Evolutionary conservation across 2,113 vertebrate species (phyloP).

Genomic region (Syngnathus typhle): DNA sequence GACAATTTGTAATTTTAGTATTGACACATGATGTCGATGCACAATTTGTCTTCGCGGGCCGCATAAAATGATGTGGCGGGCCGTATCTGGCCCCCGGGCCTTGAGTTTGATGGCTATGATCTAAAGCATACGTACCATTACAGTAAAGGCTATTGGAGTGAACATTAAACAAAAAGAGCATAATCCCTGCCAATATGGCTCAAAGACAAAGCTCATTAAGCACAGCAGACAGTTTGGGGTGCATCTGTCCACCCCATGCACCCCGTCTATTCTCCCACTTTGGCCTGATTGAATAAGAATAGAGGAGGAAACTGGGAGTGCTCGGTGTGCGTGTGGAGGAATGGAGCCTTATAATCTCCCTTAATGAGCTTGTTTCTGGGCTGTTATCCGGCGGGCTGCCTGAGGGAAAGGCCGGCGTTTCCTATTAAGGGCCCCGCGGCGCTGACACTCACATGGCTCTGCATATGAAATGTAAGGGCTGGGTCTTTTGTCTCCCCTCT

Average conservation of each 20-base stretch:
- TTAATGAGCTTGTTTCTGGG: conserved; percentile 75
- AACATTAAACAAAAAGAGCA: conserved; percentile 21
- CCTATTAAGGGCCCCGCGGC: conserved; percentile 67
- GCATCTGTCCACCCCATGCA: conserved; percentile 63
- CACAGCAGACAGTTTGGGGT: conserved; percentile 56
- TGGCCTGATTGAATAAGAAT: conserved; percentile 64
- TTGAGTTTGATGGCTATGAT: neutral
- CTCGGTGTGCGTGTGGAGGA: conserved; percentile 62
- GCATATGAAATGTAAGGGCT: conserved; percentile 72
- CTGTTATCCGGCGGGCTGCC: conserved; percentile 64
- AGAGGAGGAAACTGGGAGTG: conserved; percentile 60
- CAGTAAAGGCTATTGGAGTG: conserved; percentile 38
- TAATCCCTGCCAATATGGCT: conserved; percentile 60
- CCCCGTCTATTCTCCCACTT: conserved; percentile 62
- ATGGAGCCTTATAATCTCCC: conserved; percentile 68
- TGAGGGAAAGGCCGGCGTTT: conserved; percentile 61
- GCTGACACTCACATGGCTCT: conserved; percentile 67
- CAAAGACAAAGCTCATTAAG: conserved; percentile 52
- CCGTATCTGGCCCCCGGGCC: too few relatives aligned
- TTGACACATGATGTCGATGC: too few relatives aligned
- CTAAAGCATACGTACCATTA: conserved; percentile 50
- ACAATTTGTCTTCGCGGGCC: too few relatives aligned
- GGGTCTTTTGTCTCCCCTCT: conserved; percentile 71
- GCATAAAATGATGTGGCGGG: too few relatives aligned
- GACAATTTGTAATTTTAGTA: too few relatives aligned